Conservation (phyloP, 2,797 vertebrate species). For the Ara ararauna region DNA sequence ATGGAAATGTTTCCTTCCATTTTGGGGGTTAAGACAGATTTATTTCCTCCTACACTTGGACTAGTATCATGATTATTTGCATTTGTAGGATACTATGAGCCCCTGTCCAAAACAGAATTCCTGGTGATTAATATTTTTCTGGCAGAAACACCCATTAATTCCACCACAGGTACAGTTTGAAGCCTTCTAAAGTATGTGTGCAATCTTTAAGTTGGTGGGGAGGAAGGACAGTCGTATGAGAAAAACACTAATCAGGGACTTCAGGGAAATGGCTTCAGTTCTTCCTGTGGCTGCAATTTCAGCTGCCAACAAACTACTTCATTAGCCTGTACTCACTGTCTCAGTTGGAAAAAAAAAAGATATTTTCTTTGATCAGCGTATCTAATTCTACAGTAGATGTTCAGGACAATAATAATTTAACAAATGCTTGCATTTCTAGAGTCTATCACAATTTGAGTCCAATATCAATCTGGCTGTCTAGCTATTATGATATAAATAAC, state of each 20-base stretch:
- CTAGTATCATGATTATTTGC: background rate
- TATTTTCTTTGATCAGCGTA: slow-evolving; percentile 15
- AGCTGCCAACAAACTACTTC: background rate
- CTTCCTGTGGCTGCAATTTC: background rate
- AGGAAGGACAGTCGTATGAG: background rate
- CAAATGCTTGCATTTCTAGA: slow-evolving; percentile 37
- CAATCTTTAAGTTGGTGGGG: background rate
- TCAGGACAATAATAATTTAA: slow-evolving; percentile 22
- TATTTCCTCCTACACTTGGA: background rate
- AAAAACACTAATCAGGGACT: background rate
- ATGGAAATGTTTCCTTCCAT: background rate
- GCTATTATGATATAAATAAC: background rate
- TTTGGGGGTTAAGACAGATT: background rate
- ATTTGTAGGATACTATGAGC: background rate
- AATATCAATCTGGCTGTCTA: slow-evolving; percentile 15
- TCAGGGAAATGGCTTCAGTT: background rate
- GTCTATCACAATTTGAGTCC: background rate
- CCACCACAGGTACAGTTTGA: background rate
- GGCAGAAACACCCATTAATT: background rate
- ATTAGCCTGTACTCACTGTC: background rate
- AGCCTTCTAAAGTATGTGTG: background rate
- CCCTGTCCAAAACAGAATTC: background rate
- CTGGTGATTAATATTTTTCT: background rate
- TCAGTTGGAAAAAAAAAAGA: background rate
- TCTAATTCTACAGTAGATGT: slow-evolving; percentile 1